These are phyloP conservation scores for Oreochromis aureus DNA, from an alignment of 2,113 vertebrate species.

Conservation along the genomic window DNA sequence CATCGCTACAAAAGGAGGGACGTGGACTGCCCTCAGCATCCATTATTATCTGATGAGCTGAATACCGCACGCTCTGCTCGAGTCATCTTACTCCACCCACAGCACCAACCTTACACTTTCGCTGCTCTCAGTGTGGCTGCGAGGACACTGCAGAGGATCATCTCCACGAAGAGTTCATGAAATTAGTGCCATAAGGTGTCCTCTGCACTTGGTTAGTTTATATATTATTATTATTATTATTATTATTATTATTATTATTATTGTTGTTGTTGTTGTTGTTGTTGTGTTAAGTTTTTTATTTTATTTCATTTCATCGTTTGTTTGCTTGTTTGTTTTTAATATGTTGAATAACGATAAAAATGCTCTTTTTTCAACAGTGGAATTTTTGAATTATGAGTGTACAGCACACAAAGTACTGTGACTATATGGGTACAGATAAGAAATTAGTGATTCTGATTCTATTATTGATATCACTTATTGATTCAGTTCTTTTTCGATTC, in stretches of 20 bases:
- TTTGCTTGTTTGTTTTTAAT: not conserved
- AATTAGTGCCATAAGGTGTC: not conserved
- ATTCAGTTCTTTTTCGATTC: not conserved
- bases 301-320: not conserved
- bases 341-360: not conserved
- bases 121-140: fast-evolving
- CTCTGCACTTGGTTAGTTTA: not conserved
- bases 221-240: not conserved
- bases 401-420: not conserved
- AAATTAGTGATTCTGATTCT: not conserved
- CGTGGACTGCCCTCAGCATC: not conserved
- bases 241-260: no score
- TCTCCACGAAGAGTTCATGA: not conserved
- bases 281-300: not conserved
- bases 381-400: not conserved
- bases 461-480: not conserved
- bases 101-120: not conserved
- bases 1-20: not conserved
- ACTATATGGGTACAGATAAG: not conserved
- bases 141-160: not conserved
- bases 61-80: not conserved
- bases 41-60: no score
- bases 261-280: no score
- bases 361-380: not conserved
- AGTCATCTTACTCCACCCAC: not conserved